phyloP scores from a whole-genome alignment of 2,113 vertebrate genomes.

The Chelonoidis abingdonii region DNA sequence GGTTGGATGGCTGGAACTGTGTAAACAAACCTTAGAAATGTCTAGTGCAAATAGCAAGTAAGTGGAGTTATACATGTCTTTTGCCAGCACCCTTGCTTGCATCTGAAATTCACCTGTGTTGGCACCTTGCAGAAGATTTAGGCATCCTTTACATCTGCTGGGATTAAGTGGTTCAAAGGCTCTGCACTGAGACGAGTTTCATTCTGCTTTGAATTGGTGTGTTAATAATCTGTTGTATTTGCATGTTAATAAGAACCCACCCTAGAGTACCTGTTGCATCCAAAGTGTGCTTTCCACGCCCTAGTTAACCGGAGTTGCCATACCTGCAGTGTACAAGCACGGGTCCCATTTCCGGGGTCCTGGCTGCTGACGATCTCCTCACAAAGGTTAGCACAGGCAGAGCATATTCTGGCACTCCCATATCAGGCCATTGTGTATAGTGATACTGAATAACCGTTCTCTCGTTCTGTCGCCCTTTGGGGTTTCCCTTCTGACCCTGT shows the following conservation, averaged over 20 bases:
- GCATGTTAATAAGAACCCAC: not conserved
- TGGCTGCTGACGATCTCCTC: conserved; percentile 91
- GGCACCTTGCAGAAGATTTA: not conserved
- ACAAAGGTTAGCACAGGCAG: conserved; percentile 97
- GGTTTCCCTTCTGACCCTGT: conserved; percentile 91
- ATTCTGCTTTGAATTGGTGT: not conserved
- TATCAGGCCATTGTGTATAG: conserved; percentile 99
- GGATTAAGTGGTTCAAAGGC: not conserved
- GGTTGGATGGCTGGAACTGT: not conserved
- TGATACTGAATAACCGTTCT: conserved; percentile 93
- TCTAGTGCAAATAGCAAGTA: not conserved
- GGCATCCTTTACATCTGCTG: not conserved
- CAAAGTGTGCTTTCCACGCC: accelerated
- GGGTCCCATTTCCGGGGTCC: conserved; percentile 87
- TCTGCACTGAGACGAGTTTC: not conserved
- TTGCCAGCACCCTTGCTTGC: not conserved
- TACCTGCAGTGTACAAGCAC: conserved; percentile 99
- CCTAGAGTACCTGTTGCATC: not conserved
- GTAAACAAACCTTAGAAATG: not conserved
- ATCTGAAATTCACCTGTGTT: not conserved
- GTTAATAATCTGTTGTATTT: accelerated
- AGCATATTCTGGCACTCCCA: conserved; percentile 97
- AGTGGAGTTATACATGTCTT: not conserved
- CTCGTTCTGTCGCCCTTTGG: conserved; percentile 91
- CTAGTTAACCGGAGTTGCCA: accelerated